Evolutionary conservation across 1,140 invertebrate genomes (phyloP).

Genomic region (Drosophila sproati): DNA sequence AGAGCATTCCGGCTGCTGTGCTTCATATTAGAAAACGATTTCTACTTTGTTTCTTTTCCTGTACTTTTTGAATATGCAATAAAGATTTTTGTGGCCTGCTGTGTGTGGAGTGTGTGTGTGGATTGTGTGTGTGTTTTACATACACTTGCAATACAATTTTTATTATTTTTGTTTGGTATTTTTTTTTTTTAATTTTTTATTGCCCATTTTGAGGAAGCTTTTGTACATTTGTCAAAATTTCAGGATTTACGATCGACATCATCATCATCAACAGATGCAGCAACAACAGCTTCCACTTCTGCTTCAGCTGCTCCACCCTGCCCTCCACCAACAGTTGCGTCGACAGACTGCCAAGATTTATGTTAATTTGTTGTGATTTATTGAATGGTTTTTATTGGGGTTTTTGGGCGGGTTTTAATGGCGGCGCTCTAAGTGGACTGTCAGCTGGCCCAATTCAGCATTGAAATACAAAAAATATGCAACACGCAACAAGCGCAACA

Average conservation of each 20-base stretch:
- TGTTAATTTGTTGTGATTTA: constrained; percentile 83
- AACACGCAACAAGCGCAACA: neutral
- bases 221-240: constrained; percentile 79
- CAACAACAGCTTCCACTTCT: neutral
- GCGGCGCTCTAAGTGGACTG: constrained; percentile 50
- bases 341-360: constrained; percentile 76
- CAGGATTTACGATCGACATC: constrained; percentile 80
- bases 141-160: constrained; percentile 27
- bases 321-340: constrained; percentile 34
- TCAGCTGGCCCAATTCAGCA: constrained; percentile 38
- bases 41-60: constrained; percentile 19
- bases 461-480: neutral
- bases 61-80: constrained; percentile 60
- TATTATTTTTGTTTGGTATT: constrained; percentile 28
- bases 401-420: constrained; percentile 48
- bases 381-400: constrained; percentile 78
- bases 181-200: constrained; percentile 70
- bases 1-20: constrained; percentile 17
- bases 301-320: neutral
- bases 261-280: constrained; percentile 69
- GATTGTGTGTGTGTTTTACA: constrained; percentile 6
- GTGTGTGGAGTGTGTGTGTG: constrained; percentile 6
- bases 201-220: constrained; percentile 73
- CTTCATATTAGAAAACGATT: neutral
- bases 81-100: constrained; percentile 57